Conservation (phyloP, 1,140 invertebrate species). For the Lasioglossum albipes region DNA sequence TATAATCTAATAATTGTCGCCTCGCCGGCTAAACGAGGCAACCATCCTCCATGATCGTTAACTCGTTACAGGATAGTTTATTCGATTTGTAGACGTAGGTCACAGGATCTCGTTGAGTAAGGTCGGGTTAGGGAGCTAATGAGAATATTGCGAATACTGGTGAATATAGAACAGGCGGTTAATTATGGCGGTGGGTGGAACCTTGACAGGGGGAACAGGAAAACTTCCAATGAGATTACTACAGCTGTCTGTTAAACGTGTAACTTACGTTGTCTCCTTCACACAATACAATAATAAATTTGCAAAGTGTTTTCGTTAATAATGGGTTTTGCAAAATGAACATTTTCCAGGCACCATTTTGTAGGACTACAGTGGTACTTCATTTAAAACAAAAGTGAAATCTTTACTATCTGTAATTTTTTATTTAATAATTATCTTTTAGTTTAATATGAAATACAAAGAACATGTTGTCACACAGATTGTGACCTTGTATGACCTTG, state of each 20-base stretch:
- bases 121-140: conserved; percentile 64
- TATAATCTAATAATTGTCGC: background rate
- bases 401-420: too few species aligned
- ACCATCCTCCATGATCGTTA: conserved; percentile 59
- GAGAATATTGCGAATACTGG: conserved; percentile 72
- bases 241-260: background rate
- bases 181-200: conserved; percentile 57
- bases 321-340: too few species aligned
- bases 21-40: conserved; percentile 23
- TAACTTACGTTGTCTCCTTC: background rate
- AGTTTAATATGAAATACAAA: too few species aligned
- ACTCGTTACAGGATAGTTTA: conserved; percentile 64
- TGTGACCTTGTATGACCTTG: too few species aligned
- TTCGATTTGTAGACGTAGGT: conserved; percentile 67
- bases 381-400: too few species aligned
- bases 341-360: too few species aligned
- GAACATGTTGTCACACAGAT: too few species aligned
- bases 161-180: conserved; percentile 59
- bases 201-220: conserved; percentile 42
- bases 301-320: background rate
- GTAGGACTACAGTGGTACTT: too few species aligned
- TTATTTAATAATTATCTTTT: too few species aligned
- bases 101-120: conserved; percentile 60
- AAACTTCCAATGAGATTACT: conserved; percentile 26
- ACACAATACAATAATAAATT: background rate